phyloP scores from a whole-genome alignment of 92 coral and sea anemone species.

The Siderastrea siderea region DNA sequence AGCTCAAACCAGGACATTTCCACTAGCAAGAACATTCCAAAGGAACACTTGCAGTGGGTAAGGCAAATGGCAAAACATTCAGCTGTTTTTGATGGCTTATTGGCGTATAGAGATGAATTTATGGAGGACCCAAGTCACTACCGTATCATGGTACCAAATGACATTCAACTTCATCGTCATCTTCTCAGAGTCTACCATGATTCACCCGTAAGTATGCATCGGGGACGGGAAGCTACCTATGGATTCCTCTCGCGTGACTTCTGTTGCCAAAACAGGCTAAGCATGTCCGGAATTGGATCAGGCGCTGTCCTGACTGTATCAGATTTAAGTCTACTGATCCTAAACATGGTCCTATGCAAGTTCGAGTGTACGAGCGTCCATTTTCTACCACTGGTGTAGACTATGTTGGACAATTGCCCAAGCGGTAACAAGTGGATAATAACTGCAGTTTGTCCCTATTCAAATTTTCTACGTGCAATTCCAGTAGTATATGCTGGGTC shows the following conservation, averaged over 20 bases:
- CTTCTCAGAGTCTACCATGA: slow-evolving; percentile 51
- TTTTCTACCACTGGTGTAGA: too few relatives aligned
- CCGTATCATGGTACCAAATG: slow-evolving; percentile 48
- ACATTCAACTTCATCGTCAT: slow-evolving; percentile 48
- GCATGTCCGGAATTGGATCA: slow-evolving; percentile 67
- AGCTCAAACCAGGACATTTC: slow-evolving; percentile 35
- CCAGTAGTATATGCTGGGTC: too few relatives aligned
- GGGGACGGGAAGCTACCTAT: slow-evolving; percentile 74
- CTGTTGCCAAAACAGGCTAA: slow-evolving; percentile 67
- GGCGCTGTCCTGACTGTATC: slow-evolving; percentile 74
- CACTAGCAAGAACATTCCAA: slow-evolving; percentile 33
- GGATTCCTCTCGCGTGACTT: slow-evolving; percentile 61
- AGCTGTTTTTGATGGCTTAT: slow-evolving; percentile 52
- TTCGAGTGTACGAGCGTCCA: not conserved
- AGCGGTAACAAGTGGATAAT: too few relatives aligned
- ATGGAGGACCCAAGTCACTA: slow-evolving; percentile 59
- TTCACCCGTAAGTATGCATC: slow-evolving; percentile 58
- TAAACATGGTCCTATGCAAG: not conserved
- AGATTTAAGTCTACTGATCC: not conserved
- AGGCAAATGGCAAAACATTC: slow-evolving; percentile 69
- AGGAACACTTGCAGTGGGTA: too few relatives aligned
- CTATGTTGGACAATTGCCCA: too few relatives aligned
- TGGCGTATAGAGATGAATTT: slow-evolving; percentile 56
- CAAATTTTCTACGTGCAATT: too few relatives aligned
- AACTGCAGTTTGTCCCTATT: too few relatives aligned